phyloP scores from a whole-genome alignment of 2,888 invertebrate species.

The Fragum whitleyi region DNA sequence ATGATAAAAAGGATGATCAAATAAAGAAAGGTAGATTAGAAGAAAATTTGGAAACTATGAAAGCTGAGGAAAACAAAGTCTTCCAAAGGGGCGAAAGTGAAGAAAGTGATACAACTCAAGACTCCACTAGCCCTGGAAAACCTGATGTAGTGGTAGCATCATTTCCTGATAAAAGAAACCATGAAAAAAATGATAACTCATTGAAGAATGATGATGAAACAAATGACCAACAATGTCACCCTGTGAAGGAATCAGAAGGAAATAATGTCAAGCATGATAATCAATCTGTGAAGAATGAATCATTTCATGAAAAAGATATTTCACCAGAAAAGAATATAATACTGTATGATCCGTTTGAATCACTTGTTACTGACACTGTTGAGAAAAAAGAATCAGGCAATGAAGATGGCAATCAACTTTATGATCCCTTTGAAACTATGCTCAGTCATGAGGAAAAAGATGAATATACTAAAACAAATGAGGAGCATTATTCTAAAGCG shows the following conservation, averaged over 20 bases:
- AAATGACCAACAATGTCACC: neutral
- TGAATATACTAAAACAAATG: neutral
- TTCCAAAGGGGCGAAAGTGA: neutral
- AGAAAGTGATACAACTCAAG: neutral
- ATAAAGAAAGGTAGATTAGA: too few species aligned
- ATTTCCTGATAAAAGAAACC: neutral
- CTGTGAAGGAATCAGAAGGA: too few species aligned
- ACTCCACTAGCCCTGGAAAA: neutral
- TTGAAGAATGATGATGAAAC: neutral
- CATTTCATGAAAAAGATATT: too few species aligned
- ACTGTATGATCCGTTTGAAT: too few species aligned
- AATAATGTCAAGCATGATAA: too few species aligned
- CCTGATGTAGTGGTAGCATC: neutral
- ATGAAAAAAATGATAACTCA: neutral
- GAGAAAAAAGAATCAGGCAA: neutral
- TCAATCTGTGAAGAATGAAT: too few species aligned
- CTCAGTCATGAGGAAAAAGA: constrained; percentile 4
- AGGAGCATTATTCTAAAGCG: neutral
- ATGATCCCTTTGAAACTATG: constrained; percentile 55
- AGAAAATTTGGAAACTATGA: too few species aligned
- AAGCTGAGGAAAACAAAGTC: too few species aligned
- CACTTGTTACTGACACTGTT: neutral
- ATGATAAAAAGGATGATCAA: too few species aligned
- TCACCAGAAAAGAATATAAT: too few species aligned
- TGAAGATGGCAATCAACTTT: constrained; percentile 17